These are phyloP conservation scores for Brachypteracias leptosomus DNA, from an alignment of 2,113 vertebrate species.

Conservation along the genomic window DNA sequence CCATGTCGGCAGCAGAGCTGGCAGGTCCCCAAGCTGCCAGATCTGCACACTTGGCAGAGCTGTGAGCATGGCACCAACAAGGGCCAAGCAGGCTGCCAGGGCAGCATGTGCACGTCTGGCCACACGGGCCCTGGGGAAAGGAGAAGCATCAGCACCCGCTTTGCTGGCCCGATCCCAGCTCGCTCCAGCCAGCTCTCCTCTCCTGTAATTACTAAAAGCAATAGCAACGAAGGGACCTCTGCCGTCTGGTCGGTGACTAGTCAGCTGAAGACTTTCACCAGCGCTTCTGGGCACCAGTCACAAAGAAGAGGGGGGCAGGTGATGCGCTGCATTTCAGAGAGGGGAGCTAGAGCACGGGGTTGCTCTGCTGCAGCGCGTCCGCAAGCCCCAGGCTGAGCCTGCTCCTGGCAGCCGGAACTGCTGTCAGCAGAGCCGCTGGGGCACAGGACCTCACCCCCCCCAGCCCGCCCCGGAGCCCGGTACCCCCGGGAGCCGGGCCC, in stretches of 20 bases:
- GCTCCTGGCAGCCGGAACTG: too few relatives aligned
- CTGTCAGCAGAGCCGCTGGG: too few relatives aligned
- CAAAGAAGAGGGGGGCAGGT: too few relatives aligned
- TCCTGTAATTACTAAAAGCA: background rate
- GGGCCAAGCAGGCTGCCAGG: background rate
- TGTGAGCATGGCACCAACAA: background rate
- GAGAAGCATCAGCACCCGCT: background rate
- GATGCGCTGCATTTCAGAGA: rapidly evolving
- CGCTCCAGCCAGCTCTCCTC: background rate
- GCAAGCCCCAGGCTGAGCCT: too few relatives aligned
- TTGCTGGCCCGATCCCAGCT: background rate
- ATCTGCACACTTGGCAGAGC: background rate
- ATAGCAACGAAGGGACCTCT: background rate
- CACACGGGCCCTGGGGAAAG: rapidly evolving
- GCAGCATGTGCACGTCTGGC: rapidly evolving
- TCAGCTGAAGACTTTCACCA: background rate
- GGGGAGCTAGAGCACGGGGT: too few relatives aligned
- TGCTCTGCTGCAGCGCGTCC: too few relatives aligned
- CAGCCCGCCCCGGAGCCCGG: too few relatives aligned
- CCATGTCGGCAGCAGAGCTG: background rate
- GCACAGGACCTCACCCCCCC: too few relatives aligned
- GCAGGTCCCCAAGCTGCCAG: background rate
- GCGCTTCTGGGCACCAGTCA: background rate
- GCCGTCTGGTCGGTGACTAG: rapidly evolving
- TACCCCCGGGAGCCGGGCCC: too few relatives aligned